Conservation (phyloP, 2,113 vertebrate species). For the Myotis brandtii region DNA sequence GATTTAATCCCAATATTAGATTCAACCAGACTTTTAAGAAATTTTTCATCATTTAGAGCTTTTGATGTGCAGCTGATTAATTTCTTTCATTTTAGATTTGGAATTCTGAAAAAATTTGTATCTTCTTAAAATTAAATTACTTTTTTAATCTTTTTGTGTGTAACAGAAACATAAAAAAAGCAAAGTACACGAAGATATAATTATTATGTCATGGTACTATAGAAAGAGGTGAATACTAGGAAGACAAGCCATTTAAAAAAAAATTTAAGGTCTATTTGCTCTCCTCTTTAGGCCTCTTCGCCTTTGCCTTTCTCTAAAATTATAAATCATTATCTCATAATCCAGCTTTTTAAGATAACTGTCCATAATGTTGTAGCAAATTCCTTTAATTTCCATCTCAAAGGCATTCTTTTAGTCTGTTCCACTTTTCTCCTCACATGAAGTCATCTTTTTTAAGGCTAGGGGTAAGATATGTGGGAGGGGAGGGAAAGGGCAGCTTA, state of each 20-base stretch:
- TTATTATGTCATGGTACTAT: neutral
- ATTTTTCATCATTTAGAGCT: neutral
- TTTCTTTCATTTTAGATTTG: slow-evolving; percentile 48
- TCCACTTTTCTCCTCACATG: neutral
- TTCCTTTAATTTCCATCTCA: neutral
- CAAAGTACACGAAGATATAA: slow-evolving; percentile 20
- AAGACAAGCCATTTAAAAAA: neutral
- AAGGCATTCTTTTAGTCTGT: neutral
- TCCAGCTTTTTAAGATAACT: slow-evolving; percentile 49
- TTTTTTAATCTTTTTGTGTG: neutral
- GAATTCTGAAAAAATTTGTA: slow-evolving; percentile 50
- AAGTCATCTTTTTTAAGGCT: neutral
- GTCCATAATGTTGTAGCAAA: neutral
- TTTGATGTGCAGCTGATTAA: slow-evolving; percentile 31
- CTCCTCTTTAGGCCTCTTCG: neutral
- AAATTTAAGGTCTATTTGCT: slow-evolving; percentile 38
- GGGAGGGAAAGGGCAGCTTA: neutral
- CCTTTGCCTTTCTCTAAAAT: slow-evolving; percentile 48
- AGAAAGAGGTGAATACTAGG: neutral
- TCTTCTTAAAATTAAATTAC: slow-evolving; percentile 61
- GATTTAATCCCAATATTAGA: slow-evolving; percentile 25
- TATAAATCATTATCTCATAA: slow-evolving; percentile 53
- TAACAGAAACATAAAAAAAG: slow-evolving; percentile 54
- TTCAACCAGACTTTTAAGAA: slow-evolving; percentile 14
- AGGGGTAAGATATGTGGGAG: neutral